phyloP scores from a whole-genome alignment of 2,113 vertebrate species.

The Sceloporus tristichus region DNA sequence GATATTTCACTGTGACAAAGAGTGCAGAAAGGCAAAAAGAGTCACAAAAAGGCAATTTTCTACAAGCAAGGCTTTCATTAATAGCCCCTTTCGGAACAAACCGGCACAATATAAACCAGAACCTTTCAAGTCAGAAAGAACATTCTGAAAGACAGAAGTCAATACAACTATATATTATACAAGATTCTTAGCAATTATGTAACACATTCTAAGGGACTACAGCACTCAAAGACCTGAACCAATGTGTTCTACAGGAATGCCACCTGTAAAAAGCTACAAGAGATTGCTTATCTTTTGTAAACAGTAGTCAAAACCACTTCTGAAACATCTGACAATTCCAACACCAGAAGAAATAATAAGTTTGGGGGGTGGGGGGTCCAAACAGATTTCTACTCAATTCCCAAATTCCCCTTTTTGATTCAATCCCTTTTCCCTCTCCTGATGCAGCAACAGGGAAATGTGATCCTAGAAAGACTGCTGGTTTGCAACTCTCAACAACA shows the following conservation, averaged over 20 bases:
- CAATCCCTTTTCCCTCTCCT: no score
- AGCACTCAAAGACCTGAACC: background rate
- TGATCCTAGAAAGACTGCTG: no score
- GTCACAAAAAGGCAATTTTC: background rate
- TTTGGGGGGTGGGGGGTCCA: no score
- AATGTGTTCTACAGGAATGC: background rate
- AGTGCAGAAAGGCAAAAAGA: background rate
- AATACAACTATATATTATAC: background rate
- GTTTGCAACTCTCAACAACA: no score
- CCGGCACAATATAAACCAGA: background rate
- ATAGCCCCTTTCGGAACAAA: background rate
- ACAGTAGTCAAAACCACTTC: background rate
- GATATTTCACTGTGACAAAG: background rate
- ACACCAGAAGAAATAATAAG: no score
- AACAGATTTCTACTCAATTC: no score
- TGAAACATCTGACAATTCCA: no score
- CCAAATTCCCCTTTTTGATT: no score
- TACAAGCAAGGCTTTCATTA: background rate
- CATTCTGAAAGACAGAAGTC: background rate
- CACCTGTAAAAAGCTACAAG: background rate
- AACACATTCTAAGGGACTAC: background rate
- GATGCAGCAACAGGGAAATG: no score
- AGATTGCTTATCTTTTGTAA: background rate
- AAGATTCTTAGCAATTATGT: background rate
- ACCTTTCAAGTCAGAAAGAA: background rate